Conservation (phyloP, 2,888 invertebrate species). For the Nemotelus pantherinus region DNA sequence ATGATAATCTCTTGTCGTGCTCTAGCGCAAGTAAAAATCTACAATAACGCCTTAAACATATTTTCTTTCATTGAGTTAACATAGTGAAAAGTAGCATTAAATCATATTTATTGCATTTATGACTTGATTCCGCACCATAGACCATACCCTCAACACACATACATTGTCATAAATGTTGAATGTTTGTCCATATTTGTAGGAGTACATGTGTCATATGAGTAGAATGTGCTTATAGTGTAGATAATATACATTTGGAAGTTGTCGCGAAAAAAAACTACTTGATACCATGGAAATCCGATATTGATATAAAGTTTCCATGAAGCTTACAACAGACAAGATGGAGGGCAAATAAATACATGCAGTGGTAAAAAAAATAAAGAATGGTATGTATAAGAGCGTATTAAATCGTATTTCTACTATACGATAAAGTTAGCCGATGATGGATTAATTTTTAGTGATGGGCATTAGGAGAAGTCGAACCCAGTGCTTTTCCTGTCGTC, state of each 20-base stretch:
- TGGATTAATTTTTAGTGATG: too few species aligned
- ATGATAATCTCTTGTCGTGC: too few species aligned
- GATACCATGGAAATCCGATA: constrained; percentile 23
- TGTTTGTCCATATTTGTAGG: background rate
- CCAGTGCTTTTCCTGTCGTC: too few species aligned
- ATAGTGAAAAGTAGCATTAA: constrained; percentile 22
- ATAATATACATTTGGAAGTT: too few species aligned
- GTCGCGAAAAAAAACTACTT: too few species aligned
- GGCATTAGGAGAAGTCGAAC: too few species aligned
- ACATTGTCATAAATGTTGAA: background rate
- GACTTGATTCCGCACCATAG: background rate
- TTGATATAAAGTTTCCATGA: constrained; percentile 11
- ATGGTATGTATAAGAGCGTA: too few species aligned
- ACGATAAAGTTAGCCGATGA: too few species aligned
- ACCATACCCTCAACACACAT: background rate
- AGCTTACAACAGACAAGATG: background rate
- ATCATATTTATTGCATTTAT: background rate
- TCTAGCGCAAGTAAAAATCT: too few species aligned
- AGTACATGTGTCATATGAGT: background rate
- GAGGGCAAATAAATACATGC: too few species aligned
- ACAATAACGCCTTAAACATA: background rate
- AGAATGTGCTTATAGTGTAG: background rate
- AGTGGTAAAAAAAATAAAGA: too few species aligned
- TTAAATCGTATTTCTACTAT: too few species aligned
- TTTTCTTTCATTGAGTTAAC: background rate